A percentile compares a stretch with the other conserved stretches of the same genome.
phyloP scores from a whole-genome alignment of 2,888 invertebrate genomes.

The Dastarcus helophoroides region DNA sequence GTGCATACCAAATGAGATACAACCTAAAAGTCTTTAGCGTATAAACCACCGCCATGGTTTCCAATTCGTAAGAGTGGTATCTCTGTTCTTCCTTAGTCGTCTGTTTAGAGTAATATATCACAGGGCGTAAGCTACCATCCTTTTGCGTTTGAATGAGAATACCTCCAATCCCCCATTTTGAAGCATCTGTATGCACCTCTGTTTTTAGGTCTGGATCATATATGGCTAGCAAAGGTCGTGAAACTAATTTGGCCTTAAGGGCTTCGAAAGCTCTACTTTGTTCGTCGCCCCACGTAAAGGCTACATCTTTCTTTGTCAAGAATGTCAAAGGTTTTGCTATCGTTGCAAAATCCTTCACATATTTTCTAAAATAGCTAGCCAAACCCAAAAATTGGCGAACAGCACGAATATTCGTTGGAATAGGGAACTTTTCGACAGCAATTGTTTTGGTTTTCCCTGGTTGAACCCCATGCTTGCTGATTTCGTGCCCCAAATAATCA shows the following conservation, averaged over 20 bases:
- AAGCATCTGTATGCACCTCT: constrained; percentile 18
- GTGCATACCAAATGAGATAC: constrained; percentile 14
- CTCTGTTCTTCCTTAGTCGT: constrained; percentile 12
- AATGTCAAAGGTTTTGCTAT: constrained; percentile 16
- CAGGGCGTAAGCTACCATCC: constrained; percentile 9
- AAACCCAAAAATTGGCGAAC: constrained; percentile 21
- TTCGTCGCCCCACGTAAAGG: constrained; percentile 10
- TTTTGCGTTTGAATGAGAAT: constrained; percentile 16
- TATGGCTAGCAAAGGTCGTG: constrained; percentile 16
- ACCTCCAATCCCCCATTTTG: constrained; percentile 15
- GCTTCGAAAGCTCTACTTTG: constrained; percentile 10
- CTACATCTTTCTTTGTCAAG: constrained; percentile 14
- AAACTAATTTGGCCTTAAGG: constrained; percentile 6
- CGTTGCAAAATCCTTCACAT: constrained; percentile 17
- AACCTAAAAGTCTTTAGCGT: constrained; percentile 12
- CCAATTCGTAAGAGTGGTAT: constrained; percentile 16
- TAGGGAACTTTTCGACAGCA: constrained; percentile 21
- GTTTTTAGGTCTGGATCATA: constrained; percentile 15
- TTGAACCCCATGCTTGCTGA: constrained; percentile 9
- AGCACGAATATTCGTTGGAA: constrained; percentile 18
- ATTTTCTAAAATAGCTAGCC: constrained; percentile 21
- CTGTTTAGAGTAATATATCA: constrained; percentile 15
- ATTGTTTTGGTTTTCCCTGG: constrained; percentile 14
- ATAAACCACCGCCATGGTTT: constrained; percentile 10
- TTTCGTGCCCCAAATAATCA: constrained; percentile 14